Percentiles rank a stretch among this genome's conserved stretches.
phyloP scores from a whole-genome alignment of 1,140 invertebrate genomes.

The Cydia strobilella region DNA sequence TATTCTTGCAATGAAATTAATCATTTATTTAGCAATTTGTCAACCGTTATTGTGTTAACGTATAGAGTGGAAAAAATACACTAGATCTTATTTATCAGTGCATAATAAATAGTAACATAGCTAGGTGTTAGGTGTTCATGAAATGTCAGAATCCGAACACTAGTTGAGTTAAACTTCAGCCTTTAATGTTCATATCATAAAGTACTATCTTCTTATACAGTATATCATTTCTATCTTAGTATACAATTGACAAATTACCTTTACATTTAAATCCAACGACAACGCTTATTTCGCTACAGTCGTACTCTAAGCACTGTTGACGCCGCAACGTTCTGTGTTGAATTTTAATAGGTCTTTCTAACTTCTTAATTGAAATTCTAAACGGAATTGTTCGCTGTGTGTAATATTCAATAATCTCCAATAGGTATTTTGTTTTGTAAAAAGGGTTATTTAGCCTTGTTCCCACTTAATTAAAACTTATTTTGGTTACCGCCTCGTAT shows the following conservation, averaged over 20 bases:
- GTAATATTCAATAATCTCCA: slow-evolving; percentile 44
- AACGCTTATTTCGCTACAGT: slow-evolving; percentile 44
- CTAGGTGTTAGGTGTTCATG: too few species aligned
- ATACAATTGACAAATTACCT: neutral
- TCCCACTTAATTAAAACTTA: slow-evolving; percentile 27
- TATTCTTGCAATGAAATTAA: neutral
- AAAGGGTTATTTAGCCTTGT: slow-evolving; percentile 14
- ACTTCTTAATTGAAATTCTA: slow-evolving; percentile 59
- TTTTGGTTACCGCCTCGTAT: slow-evolving; percentile 17
- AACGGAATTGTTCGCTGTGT: slow-evolving; percentile 50
- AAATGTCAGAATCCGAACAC: too few species aligned
- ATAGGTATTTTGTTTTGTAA: slow-evolving; percentile 41
- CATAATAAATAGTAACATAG: too few species aligned
- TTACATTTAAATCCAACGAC: slow-evolving; percentile 38
- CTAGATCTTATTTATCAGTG: too few species aligned
- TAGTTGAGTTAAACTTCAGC: too few species aligned
- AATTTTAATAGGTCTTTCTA: slow-evolving; percentile 54
- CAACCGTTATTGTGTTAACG: too few species aligned
- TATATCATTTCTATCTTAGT: too few species aligned
- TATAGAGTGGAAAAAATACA: too few species aligned
- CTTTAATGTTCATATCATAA: too few species aligned
- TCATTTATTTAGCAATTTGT: neutral
- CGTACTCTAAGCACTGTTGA: slow-evolving; percentile 43
- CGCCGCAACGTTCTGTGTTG: slow-evolving; percentile 42
- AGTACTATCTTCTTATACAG: too few species aligned